Evolutionary conservation across 92 coral and sea anemone species (phyloP).

Genomic region (Paragorgia papillata): DNA sequence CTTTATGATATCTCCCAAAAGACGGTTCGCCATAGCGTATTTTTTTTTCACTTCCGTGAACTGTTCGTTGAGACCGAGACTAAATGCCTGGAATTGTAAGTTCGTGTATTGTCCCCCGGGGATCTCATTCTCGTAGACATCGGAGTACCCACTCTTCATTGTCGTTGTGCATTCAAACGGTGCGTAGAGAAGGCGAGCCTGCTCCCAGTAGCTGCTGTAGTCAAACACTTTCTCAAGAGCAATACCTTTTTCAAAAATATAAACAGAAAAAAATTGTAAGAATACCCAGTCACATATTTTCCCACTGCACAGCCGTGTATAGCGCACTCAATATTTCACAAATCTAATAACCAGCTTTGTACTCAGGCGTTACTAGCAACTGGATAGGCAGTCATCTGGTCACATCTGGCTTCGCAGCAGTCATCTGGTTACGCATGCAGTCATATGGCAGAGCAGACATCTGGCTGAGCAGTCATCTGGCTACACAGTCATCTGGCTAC

Average conservation of each 20-base stretch:
- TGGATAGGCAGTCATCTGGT: too few relatives aligned
- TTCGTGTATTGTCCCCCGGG: slow-evolving; percentile 99
- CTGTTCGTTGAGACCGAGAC: slow-evolving; percentile 90
- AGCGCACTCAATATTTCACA: too few relatives aligned
- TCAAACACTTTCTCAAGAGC: slow-evolving; percentile 79
- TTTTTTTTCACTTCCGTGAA: slow-evolving; percentile 89
- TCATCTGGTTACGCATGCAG: too few relatives aligned
- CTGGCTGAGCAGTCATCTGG: too few relatives aligned
- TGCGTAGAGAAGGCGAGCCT: slow-evolving; percentile 83
- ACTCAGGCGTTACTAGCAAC: too few relatives aligned
- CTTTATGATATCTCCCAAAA: slow-evolving; percentile 91
- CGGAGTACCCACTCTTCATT: slow-evolving; percentile 97
- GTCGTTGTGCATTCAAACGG: slow-evolving; percentile 98
- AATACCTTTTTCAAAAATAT: slow-evolving; percentile 55
- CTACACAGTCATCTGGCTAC: too few relatives aligned
- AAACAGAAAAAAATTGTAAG: too few relatives aligned
- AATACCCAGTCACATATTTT: too few relatives aligned
- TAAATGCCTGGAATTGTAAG: slow-evolving; percentile 99
- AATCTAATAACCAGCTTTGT: too few relatives aligned
- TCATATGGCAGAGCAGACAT: too few relatives aligned
- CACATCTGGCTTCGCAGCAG: too few relatives aligned
- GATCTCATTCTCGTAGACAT: slow-evolving; percentile 97
- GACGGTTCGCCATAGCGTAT: slow-evolving; percentile 80
- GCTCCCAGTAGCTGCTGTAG: slow-evolving; percentile 99
- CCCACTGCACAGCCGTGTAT: too few relatives aligned